Evolutionary conservation across 2,888 invertebrate genomes (phyloP).

Genomic region (Meteorus colon): DNA sequence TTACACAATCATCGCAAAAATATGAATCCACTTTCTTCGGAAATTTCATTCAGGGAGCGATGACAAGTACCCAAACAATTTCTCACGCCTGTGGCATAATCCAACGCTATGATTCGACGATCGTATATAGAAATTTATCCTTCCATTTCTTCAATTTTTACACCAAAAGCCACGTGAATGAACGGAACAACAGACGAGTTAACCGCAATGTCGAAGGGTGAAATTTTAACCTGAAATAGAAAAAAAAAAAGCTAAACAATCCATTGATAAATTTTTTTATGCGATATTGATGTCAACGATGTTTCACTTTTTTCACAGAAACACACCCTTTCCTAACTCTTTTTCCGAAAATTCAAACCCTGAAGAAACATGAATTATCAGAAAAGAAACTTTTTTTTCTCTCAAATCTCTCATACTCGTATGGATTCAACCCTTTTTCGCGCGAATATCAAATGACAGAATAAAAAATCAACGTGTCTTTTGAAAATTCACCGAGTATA

Average conservation of each 20-base stretch:
- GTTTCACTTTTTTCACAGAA: neutral
- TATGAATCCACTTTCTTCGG: slow-evolving; percentile 65
- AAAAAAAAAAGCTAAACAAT: slow-evolving; percentile 16
- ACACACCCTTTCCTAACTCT: slow-evolving; percentile 3
- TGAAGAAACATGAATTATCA: slow-evolving; percentile 7
- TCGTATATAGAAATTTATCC: neutral
- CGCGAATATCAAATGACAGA: slow-evolving; percentile 42
- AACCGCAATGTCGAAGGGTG: slow-evolving; percentile 67
- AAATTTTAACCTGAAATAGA: slow-evolving; percentile 11
- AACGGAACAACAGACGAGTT: slow-evolving; percentile 62
- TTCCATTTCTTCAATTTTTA: slow-evolving; percentile 12
- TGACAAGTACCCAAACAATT: slow-evolving; percentile 53
- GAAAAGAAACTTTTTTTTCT: neutral
- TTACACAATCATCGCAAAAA: slow-evolving; percentile 67
- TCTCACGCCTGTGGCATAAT: slow-evolving; percentile 63
- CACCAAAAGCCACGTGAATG: slow-evolving; percentile 50
- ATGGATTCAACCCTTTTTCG: slow-evolving; percentile 39
- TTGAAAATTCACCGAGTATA: slow-evolving; percentile 22
- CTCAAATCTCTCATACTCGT: slow-evolving; percentile 18
- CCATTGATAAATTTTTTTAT: slow-evolving; percentile 24
- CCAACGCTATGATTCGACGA: neutral
- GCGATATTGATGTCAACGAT: neutral
- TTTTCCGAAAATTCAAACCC: neutral
- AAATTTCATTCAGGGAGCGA: slow-evolving; percentile 24
- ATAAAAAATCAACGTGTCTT: slow-evolving; percentile 12